Evolutionary conservation across 2,888 invertebrate genomes (phyloP), one percentile per base, ranked within the genome.

Genomic region (Spisula solida): DNA sequence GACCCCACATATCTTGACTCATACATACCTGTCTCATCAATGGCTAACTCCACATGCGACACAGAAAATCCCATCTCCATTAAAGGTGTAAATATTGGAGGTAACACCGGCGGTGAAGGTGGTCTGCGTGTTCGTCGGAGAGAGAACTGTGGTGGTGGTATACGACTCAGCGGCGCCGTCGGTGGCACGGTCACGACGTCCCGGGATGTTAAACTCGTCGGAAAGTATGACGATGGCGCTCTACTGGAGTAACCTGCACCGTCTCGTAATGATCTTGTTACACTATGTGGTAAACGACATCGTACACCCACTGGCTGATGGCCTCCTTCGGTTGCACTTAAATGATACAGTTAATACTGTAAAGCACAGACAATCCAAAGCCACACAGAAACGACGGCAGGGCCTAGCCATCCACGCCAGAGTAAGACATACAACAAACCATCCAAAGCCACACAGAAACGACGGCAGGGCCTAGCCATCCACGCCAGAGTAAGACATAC

Each of bases 61-160:
- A 97, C 94, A 18, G 97, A 96, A 95, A 98, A 98, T 75, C 98
- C 98, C 98, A 98, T 98, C 95, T 98, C 97, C 82, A 97, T 95
- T 31, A 98, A 96, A 14, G 97, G 97, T 0, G 97, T 96, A 0
- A 97, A 97, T 41, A 97, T 97, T 2, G 97, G 97, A 0, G 97
- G 97, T 25, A 97, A 96, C 2, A 97, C 97, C 1, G 96, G 95
- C 4, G 94, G 93, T 70, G 96, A 96, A 0, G 95, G 96, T 34
- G 95, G 94, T 0, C 94, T 91, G n/a, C 93, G 90, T 29, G 84
- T 86, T 29, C 90, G 75, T 25, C 90, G 48, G 5, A 85, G 56
- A 0, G 82, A 81, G 55, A 82, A 91, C 86, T 88, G 91, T 51
- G 92, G 92, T 8, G 91, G 91, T 34, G 91, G 90, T 70, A 92